Percentiles rank a stretch among this genome's conserved stretches.
Conservation (phyloP, 2,888 invertebrate species). For the Clitarchus hookeri region DNA sequence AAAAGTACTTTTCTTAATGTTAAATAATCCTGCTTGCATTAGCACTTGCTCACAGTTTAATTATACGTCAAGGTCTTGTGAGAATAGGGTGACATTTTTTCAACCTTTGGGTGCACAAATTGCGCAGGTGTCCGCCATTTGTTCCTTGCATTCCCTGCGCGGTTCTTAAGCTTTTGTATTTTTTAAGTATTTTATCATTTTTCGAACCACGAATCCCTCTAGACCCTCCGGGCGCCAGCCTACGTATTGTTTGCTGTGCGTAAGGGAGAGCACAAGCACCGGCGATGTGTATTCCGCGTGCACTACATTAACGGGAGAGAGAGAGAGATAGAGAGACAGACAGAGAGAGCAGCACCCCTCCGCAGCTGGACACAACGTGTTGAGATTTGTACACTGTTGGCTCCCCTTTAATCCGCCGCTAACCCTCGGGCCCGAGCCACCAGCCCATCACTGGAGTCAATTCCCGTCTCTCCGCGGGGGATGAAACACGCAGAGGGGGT, state of each 20-base stretch:
- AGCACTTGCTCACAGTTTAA: no score
- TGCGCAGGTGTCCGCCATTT: no score
- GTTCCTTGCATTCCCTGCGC: no score
- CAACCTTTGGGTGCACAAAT: no score
- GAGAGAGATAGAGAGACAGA: no score
- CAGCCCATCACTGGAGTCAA: conserved; percentile 5
- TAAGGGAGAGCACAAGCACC: not conserved
- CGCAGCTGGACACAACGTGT: not conserved
- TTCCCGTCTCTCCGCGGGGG: not conserved
- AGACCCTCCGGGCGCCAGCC: not conserved
- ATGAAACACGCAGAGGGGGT: not conserved
- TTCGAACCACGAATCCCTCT: not conserved
- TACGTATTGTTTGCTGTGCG: not conserved
- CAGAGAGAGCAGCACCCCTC: not conserved
- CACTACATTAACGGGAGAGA: not conserved
- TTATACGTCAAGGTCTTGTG: no score
- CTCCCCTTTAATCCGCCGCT: not conserved
- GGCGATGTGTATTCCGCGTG: not conserved
- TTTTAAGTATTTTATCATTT: not conserved
- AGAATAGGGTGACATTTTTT: no score
- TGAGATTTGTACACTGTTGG: not conserved
- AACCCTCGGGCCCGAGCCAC: not conserved
- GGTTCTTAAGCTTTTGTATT: not conserved
- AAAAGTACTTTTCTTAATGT: no score
- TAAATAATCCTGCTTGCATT: no score